phyloP scores from a whole-genome alignment of 2,113 vertebrate genomes.

The Benitochromis conjunctus region DNA sequence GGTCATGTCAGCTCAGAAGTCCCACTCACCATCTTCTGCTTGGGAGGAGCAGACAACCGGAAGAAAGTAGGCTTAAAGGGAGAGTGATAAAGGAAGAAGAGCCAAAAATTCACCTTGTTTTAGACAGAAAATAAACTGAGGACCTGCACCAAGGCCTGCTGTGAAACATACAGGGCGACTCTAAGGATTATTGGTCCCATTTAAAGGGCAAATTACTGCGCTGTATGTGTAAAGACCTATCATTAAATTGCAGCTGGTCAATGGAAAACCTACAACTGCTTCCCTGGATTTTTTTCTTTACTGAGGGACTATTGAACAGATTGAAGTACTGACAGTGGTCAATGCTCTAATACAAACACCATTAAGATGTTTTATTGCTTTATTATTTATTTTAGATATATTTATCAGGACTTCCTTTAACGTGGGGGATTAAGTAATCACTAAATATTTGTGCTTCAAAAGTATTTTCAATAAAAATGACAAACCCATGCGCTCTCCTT shows the following conservation, averaged over 20 bases:
- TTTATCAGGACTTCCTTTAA: neutral
- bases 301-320: fast-evolving
- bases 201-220: neutral
- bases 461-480: neutral
- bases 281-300: neutral
- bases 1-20: neutral
- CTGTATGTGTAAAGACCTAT: neutral
- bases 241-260: neutral
- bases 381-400: neutral
- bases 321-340: neutral
- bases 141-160: fast-evolving
- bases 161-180: neutral
- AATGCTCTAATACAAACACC: neutral
- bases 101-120: neutral
- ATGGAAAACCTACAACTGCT: fast-evolving
- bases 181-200: neutral
- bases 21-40: neutral
- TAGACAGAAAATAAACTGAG: neutral
- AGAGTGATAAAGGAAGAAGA: neutral
- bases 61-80: neutral
- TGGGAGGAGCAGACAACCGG: neutral
- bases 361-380: neutral
- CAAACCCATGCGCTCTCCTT: neutral
- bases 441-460: too few species aligned
- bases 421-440: too few species aligned